Evolutionary conservation across 2,888 invertebrate genomes (phyloP).

Genomic region (Calameuta pallipes): DNA sequence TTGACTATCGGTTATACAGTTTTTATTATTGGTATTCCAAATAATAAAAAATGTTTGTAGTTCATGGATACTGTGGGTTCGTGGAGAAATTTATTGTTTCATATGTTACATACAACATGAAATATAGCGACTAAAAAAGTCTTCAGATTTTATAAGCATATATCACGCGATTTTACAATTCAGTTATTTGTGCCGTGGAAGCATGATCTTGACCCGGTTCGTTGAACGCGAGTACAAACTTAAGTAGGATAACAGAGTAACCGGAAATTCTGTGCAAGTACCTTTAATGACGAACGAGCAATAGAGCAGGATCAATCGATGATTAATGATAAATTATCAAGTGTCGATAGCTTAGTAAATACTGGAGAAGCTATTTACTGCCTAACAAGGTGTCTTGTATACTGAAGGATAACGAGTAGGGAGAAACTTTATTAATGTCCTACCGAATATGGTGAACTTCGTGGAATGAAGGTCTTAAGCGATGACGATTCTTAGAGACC

Average conservation of each 20-base stretch:
- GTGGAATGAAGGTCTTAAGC: slow-evolving; percentile 10
- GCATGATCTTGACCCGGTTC: slow-evolving; percentile 14
- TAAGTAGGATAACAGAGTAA: background rate
- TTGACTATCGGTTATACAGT: background rate
- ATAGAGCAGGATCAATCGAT: background rate
- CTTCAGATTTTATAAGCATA: background rate
- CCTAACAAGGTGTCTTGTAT: slow-evolving; percentile 17
- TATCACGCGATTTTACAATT: background rate
- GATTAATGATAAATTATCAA: background rate
- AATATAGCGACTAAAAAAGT: background rate
- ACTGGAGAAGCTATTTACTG: background rate
- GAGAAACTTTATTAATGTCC: slow-evolving; percentile 13
- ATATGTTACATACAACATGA: background rate
- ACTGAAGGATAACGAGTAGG: slow-evolving; percentile 12
- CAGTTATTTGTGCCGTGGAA: background rate
- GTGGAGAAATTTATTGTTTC: background rate
- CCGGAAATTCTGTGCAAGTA: background rate
- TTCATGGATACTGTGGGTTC: background rate
- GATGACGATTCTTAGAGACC: background rate
- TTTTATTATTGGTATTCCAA: background rate
- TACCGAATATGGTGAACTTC: slow-evolving; percentile 21
- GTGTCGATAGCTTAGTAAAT: background rate
- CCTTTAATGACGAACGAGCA: background rate
- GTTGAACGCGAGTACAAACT: background rate
- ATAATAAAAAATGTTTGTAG: background rate